Conservation (phyloP, 1,140 invertebrate species). For the Apocrypta bakeri region DNA sequence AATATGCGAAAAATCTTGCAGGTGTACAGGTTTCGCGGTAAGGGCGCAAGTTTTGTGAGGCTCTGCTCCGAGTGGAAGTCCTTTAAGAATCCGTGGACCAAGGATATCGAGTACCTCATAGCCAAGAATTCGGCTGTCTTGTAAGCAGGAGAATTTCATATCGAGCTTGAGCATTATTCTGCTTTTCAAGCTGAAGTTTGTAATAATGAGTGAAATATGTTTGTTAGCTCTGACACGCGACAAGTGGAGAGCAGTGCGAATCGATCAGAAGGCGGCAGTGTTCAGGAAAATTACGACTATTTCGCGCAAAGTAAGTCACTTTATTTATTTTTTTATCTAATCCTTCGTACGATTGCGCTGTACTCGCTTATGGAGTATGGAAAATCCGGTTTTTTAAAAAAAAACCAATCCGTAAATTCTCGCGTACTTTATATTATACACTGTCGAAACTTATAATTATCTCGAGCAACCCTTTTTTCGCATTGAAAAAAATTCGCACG, state of each 20-base stretch:
- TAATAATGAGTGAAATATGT: not conserved
- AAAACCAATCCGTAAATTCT: not conserved
- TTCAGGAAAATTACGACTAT: conserved; percentile 77
- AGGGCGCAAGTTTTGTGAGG: conserved; percentile 83
- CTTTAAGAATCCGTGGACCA: conserved; percentile 94
- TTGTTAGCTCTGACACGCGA: conserved; percentile 73
- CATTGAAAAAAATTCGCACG: not conserved
- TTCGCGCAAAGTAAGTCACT: conserved; percentile 76
- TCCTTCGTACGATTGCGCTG: no score
- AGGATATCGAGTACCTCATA: conserved; percentile 91
- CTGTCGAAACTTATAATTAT: not conserved
- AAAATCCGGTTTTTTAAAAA: not conserved
- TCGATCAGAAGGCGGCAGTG: conserved; percentile 70
- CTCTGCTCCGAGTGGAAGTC: conserved; percentile 90
- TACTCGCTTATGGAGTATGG: not conserved
- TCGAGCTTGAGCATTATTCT: not conserved
- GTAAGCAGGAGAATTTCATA: conserved; percentile 68
- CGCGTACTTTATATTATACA: not conserved
- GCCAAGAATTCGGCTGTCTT: conserved; percentile 87
- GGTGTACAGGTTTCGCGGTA: conserved; percentile 87
- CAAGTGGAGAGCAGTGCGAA: conserved; percentile 74
- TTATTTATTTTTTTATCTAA: not conserved
- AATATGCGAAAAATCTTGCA: conserved; percentile 54
- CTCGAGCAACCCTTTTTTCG: not conserved
- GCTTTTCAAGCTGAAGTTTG: not conserved